Evolutionary conservation across 1,140 invertebrate genomes (phyloP).

Genomic region (Temnothorax longispinosus): DNA sequence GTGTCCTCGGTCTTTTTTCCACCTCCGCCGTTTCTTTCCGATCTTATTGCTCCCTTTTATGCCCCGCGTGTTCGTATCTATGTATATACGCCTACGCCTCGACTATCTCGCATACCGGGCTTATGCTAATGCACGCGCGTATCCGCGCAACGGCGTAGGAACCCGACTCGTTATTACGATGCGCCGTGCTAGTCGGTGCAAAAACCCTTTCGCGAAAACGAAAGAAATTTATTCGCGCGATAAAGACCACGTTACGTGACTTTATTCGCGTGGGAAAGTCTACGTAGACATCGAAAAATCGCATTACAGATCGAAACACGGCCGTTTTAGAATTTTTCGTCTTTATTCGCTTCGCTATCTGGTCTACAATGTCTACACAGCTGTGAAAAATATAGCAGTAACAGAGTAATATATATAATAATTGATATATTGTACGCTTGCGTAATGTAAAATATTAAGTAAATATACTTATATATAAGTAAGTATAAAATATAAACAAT

Average conservation of each 20-base stretch:
- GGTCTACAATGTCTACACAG: not conserved
- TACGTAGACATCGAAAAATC: constrained; percentile 18
- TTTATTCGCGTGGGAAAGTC: constrained; percentile 27
- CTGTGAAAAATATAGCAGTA: not conserved
- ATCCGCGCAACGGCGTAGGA: constrained; percentile 63
- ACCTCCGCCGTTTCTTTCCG: constrained; percentile 57
- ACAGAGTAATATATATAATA: not conserved
- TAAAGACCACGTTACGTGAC: constrained; percentile 30
- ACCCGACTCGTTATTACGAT: constrained; percentile 22
- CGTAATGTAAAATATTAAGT: too few species aligned
- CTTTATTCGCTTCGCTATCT: not conserved
- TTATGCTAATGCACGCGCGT: constrained; percentile 70
- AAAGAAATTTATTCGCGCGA: constrained; percentile 36
- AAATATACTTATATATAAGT: too few species aligned
- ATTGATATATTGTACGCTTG: not conserved
- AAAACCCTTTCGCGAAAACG: constrained; percentile 25
- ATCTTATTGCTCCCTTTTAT: constrained; percentile 64
- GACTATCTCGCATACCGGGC: constrained; percentile 70
- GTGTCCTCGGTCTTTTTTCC: constrained; percentile 51
- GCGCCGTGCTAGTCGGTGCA: not conserved
- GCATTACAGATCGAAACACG: not conserved
- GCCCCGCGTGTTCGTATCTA: constrained; percentile 57
- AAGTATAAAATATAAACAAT: not conserved
- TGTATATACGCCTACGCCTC: constrained; percentile 61
- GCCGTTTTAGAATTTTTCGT: not conserved